Base-by-base conservation (phyloP, 2,113 vertebrate species). In the Amazona guildingii region DNA sequence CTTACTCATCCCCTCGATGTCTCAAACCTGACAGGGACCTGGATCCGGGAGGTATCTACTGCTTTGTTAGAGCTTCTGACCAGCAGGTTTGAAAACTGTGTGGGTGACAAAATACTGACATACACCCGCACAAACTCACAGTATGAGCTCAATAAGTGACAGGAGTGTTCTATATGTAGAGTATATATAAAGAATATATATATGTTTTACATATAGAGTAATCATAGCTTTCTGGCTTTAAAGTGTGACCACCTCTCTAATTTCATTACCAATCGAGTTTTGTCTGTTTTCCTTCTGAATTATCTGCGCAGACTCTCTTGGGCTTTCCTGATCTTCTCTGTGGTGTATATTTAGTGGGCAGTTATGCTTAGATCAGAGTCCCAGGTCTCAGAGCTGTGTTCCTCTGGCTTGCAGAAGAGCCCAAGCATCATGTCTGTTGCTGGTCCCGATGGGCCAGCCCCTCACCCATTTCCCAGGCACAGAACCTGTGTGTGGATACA, bases 41-140 rank as follows among this genome's bases (percentile, higher is more conserved):
- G 48, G 55, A 61, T 62, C 44, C 68, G 72, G 52, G 74, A 82
- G 55, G 29, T 86, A 15, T 82, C 85, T 95, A 29, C 52, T 43
- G 78, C 63, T 87, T 70, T 89, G 48, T 85, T 62, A 89, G 61
- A 62, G 87, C 82, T 94, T 92, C 74, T 94, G 93, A 82, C 95
- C 94, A 94, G 81, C 86, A 87, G 57, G 63, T 85, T 89, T 63
- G 77, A 87, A 92, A 82, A 82, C 13, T 17, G 13, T 37, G 91
- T 95, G 77, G 83, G 86, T 92, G 86, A 87, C 52, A 89, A 95
- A 91, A 75, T 86, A 84, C 69, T 89, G 93, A 87, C 2, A 7
- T 94, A 94, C 84, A 85, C 93, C 89, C 91, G 82, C 91, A 87
- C 77, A 82, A 92, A 89, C 77, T 89, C 83, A 35, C 41, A 55